Evolutionary conservation across 1,140 invertebrate species (phyloP).

Genomic region (Elymnias hypermnestra): DNA sequence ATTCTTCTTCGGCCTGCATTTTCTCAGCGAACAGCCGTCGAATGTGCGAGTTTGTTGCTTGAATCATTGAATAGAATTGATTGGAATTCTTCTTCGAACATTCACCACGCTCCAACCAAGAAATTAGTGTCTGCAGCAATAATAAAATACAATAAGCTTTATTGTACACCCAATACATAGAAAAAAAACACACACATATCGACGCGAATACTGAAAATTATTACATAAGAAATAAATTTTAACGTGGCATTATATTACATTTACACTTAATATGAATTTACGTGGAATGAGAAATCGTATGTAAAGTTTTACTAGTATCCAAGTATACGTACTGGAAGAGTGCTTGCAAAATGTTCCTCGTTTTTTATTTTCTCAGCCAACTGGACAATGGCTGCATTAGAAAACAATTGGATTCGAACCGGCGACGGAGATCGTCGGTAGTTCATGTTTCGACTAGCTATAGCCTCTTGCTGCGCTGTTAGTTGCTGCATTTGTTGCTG

Average conservation of each 20-base stretch:
- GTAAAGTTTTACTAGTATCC: no score
- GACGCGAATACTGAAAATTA: conserved; percentile 95
- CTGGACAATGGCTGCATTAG: conserved; percentile 67
- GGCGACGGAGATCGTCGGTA: conserved; percentile 77
- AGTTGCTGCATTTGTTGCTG: conserved; percentile 69
- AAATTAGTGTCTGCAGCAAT: conserved; percentile 16
- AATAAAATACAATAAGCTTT: conserved; percentile 55
- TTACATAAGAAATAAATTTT: no score
- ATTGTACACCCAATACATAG: not conserved
- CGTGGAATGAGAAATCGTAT: no score
- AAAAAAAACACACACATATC: no score
- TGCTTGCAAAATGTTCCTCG: conserved; percentile 46
- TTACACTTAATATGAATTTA: no score
- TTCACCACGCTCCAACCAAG: conserved; percentile 83
- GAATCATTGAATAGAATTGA: conserved; percentile 95
- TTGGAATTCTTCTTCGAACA: conserved; percentile 92
- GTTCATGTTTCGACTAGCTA: conserved; percentile 79
- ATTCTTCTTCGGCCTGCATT: conserved; percentile 87
- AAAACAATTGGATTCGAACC: conserved; percentile 77
- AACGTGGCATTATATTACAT: no score
- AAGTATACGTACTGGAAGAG: conserved; percentile 41
- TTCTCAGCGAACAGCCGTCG: conserved; percentile 90
- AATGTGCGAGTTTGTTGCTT: conserved; percentile 94
- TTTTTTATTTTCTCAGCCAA: conserved; percentile 59
- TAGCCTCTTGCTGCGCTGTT: conserved; percentile 45